Evolutionary conservation across 2,797 vertebrate species (phyloP), one percentile per base, ranked within the genome.

Genomic region (Gymnoscopelus braueri): DNA sequence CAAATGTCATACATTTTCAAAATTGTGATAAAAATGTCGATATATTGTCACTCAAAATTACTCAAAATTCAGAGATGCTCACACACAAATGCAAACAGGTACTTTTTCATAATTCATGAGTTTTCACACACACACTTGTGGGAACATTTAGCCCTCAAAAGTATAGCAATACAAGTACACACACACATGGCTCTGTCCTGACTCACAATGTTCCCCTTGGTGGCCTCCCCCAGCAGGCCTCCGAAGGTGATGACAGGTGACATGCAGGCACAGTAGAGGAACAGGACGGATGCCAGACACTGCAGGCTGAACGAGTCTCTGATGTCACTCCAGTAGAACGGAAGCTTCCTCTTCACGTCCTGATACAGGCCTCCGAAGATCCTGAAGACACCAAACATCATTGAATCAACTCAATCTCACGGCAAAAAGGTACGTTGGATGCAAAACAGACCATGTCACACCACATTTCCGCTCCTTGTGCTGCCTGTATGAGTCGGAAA

Each of bases 211-310:
- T 96, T 98, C 93, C 92, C 92, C 92, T 97, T 93, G 85, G 97
- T 98, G 79, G 96, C 96, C 94, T 98, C 97, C 82, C 97, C 97
- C 82, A 98, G 96, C 88, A 98, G 94, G 85, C 97, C 97, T 89
- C 97, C 97, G 80, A 98, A 98, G 88, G 97, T 98, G 95, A 98
- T 98, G 95, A 98, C 97, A 81, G 97, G 97, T 86, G 97, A 98
- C 97, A 98, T 98, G 94, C 97, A 98, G 94, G 97, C 97, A 90
- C 97, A 98, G 94, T 98, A 98, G 87, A 98, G 96, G 93, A 98
- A 98, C 88, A 98, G 95, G 94, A 98, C 84, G 81, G 97, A 98
- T 90, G 97, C 97, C 80, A 98, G 93, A 94, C 97, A 98, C 94
- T 98, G 97, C 91, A 98, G 95, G 86, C 93, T 98, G 90, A 98